Evolutionary conservation across 2,888 invertebrate species (phyloP), one percentile per base, ranked within the genome.

Genomic region (Drosophila nr. perissopoda): DNA sequence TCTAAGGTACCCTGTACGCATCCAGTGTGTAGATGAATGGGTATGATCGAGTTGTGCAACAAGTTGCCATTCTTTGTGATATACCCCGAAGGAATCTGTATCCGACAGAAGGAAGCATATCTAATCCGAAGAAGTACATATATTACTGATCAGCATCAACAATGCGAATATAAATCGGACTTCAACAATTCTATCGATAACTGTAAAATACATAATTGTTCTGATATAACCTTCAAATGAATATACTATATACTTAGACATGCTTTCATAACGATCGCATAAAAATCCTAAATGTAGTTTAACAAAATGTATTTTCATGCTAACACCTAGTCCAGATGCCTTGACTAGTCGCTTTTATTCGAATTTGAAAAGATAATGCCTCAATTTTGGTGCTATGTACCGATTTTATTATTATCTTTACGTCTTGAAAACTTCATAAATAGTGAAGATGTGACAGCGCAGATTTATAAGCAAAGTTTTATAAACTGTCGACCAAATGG

Each of bases 1-100:
- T 45, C 4, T 1, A 0, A 21, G 18, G 13, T 53, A 73, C 68
- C 73, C 61, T 58, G 11, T 27, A 42, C 11, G 31, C 13, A 25
- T 34, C 29, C 2, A 42, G 10, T 16, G 13, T 27, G 29, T 6
- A n/a, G 5, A 29, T n/a, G 29, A 6, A 0, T 1, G n/a, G 51
- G 51, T n/a, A 51, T 49, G 27, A 29, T 16, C 49, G 5, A 27
- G 27, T 11, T 18, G 27, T 49, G 25, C 29, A 49, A 45, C 21
- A 45, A 21, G 42, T 21, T 6, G 13, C 13, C 21, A 21, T 21
- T 42, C 6, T 13, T 6, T 42, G 5, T 13, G 6, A 2, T 42
- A 13, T 21, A 6, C 42, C 6, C 6, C 1, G 6, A 13, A 1
- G 21, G 11, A 13, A 11, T 16, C 11, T 13, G 13, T 7, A 4